Evolutionary conservation across 2,888 invertebrate genomes (phyloP), one percentile per base, ranked within the genome.

Genomic region (Bhutanitis thaidina): DNA sequence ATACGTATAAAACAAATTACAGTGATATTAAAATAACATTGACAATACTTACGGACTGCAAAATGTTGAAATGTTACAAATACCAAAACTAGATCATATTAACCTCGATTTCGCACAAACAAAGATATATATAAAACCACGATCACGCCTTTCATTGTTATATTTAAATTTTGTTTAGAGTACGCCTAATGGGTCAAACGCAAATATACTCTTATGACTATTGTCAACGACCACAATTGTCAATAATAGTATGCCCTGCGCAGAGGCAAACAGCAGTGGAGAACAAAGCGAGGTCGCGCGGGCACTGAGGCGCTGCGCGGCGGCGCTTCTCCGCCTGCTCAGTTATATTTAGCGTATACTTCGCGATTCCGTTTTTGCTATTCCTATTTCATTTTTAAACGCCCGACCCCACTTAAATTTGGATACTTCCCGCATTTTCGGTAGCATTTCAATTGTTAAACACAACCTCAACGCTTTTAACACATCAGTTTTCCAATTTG

Each of bases 331-430:
- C 68, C 64, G 69, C 73, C 77, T 79, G 74, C 72, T 70, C 72
- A 60, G 69, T 83, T 89, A 89, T 80, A 83, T 87, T 85, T 89
- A 89, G 88, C 77, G 61, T 69, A 80, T 20, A 82, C 88, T 85
- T 87, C 76, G 88, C 88, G 85, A 87, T 83, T 82, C 69, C 64
- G 71, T 73, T 80, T 80, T 84, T 86, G 88, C 88, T 88, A 87
- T 89, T 89, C 87, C 84, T 79, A 88, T 82, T 85, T 83, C 79
- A 82, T 82, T 85, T 80, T 84, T 74, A 71, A 67, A 69, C 74
- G 69, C 67, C 65, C 75, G 73, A 77, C 72, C 75, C 74, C 77
- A 73, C 79, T 73, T 68, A 67, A 67, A 68, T 77, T 74, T 75
- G 75, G 74, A 73, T 74, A 75, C 52, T 47, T 71, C 69, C 45